Evolutionary conservation across 2,113 vertebrate species (phyloP).

Genomic region (Ceyx melanurus): DNA sequence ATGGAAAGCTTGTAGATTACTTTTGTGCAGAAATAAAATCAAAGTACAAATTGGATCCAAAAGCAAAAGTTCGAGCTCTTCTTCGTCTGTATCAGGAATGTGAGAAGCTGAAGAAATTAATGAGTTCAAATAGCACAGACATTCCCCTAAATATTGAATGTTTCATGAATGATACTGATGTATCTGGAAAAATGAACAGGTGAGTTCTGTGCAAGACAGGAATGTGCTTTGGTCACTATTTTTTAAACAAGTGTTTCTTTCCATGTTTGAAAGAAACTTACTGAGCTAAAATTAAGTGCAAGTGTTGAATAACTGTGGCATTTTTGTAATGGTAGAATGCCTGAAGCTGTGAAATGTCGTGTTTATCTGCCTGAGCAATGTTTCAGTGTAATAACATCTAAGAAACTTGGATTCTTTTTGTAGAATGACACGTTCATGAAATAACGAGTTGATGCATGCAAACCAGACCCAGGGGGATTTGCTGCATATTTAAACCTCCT

Average conservation of each 20-base stretch:
- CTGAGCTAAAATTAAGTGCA: not conserved
- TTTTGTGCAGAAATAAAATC: slow-evolving; percentile 83
- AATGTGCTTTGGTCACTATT: not conserved
- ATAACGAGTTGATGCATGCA: not conserved
- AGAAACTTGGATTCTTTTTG: not conserved
- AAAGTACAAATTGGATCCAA: slow-evolving; percentile 81
- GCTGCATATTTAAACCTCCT: not conserved
- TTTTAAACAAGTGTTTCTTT: not conserved
- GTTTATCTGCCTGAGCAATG: not conserved
- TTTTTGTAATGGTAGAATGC: not conserved
- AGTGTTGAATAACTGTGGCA: not conserved
- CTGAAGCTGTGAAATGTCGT: not conserved
- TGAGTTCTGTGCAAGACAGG: not conserved
- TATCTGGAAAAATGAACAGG: slow-evolving; percentile 83
- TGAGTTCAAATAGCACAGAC: slow-evolving; percentile 84
- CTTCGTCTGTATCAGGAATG: slow-evolving; percentile 83
- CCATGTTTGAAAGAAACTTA: not conserved
- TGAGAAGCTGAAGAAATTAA: slow-evolving; percentile 83
- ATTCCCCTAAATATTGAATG: slow-evolving; percentile 83
- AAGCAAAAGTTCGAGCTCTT: slow-evolving; percentile 77
- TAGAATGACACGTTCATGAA: not conserved
- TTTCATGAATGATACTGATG: slow-evolving; percentile 83
- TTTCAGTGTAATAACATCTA: not conserved
- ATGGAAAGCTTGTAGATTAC: slow-evolving; percentile 81
- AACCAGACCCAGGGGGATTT: not conserved